Percentiles rank a stretch among this genome's conserved stretches.
These are phyloP conservation scores for Heliopora coerulea DNA, from an alignment of 92 coral and sea anemone species.

Conservation along the genomic window DNA sequence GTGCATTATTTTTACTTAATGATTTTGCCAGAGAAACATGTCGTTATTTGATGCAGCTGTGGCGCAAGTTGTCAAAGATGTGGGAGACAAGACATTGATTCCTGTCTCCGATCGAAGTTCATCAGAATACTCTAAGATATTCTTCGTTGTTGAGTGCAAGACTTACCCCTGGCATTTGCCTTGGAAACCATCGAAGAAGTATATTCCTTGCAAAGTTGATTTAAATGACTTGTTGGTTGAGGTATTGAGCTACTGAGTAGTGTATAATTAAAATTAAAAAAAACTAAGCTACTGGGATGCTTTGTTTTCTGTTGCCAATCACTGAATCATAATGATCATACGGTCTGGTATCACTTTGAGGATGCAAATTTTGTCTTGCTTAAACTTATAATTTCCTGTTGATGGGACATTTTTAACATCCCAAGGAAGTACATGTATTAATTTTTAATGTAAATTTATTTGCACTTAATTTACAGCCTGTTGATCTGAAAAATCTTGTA, in stretches of 20 bases:
- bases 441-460: too few relatives aligned
- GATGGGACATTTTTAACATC: too few relatives aligned
- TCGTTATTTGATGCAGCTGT: constrained; percentile 92
- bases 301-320: too few relatives aligned
- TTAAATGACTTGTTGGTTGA: constrained; percentile 72
- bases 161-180: constrained; percentile 70
- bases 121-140: constrained; percentile 63
- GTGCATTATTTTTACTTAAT: too few relatives aligned
- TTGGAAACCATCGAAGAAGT: constrained; percentile 70
- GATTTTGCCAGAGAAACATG: too few relatives aligned
- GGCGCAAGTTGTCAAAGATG: constrained; percentile 86
- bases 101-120: constrained; percentile 78
- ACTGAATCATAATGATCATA: too few relatives aligned
- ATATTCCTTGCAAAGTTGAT: constrained; percentile 65
- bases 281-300: too few relatives aligned
- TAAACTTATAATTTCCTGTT: too few relatives aligned
- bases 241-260: constrained; percentile 33
- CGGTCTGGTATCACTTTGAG: too few relatives aligned
- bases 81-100: constrained; percentile 71
- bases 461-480: constrained; percentile 48
- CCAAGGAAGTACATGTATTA: too few relatives aligned
- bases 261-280: too few relatives aligned
- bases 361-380: too few relatives aligned
- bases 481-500: constrained; percentile 49
- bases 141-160: constrained; percentile 70